phyloP scores from a whole-genome alignment of 2,888 invertebrate genomes.

The Apamea anceps region DNA sequence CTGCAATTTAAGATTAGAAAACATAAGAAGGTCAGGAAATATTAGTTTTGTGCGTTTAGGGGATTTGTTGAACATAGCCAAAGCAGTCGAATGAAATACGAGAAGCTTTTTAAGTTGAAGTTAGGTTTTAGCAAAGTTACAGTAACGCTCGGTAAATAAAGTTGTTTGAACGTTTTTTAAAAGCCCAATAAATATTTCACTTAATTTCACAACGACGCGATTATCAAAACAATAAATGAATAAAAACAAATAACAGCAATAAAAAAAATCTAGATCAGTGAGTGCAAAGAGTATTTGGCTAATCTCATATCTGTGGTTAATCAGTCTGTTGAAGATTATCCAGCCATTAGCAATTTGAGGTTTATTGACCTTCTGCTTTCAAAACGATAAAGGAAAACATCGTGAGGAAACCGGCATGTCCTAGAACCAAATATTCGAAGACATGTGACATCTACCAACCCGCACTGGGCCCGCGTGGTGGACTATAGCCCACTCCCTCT shows the following conservation, averaged over 20 bases:
- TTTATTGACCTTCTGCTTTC: background rate
- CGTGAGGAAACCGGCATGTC: too few relatives aligned
- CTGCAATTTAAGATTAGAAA: too few relatives aligned
- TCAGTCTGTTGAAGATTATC: slow-evolving; percentile 16
- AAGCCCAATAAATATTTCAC: background rate
- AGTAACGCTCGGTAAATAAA: too few relatives aligned
- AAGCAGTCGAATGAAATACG: background rate
- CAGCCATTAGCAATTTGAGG: background rate
- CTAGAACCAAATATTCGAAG: too few relatives aligned
- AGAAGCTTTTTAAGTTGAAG: background rate
- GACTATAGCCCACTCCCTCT: too few relatives aligned
- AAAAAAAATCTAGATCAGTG: slow-evolving; percentile 18
- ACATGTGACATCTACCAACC: too few relatives aligned
- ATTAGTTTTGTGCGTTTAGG: too few relatives aligned
- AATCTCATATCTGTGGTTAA: slow-evolving; percentile 13
- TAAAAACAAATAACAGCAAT: background rate
- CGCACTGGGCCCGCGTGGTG: too few relatives aligned
- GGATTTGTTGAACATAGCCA: too few relatives aligned
- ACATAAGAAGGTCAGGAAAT: too few relatives aligned
- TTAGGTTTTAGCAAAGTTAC: background rate
- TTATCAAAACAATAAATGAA: slow-evolving; percentile 17
- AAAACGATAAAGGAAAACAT: too few relatives aligned
- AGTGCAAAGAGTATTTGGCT: background rate
- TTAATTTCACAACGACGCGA: background rate
- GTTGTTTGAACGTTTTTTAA: background rate